These are phyloP conservation scores for Ormyrus nitidulus DNA, from an alignment of 2,888 invertebrate species.

Conservation along the genomic window DNA sequence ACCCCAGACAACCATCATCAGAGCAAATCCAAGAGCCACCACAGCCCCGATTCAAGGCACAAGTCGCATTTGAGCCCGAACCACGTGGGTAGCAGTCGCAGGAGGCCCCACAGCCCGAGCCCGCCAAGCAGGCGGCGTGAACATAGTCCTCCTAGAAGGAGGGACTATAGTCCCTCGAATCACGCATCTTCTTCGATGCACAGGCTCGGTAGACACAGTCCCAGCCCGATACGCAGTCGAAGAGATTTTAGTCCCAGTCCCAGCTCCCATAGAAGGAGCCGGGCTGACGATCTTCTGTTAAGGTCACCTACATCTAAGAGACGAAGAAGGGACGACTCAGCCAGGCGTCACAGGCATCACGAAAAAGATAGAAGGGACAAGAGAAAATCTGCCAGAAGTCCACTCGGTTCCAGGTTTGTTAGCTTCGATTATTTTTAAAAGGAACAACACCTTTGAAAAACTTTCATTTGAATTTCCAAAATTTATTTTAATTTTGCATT, in stretches of 20 bases:
- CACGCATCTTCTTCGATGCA: constrained; percentile 54
- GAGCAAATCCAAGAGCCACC: constrained; percentile 63
- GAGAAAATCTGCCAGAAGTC: constrained; percentile 71
- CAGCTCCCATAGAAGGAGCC: constrained; percentile 65
- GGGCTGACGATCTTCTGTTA: constrained; percentile 64
- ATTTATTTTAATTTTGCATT: too few species aligned
- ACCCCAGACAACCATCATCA: constrained; percentile 66
- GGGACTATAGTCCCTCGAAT: constrained; percentile 67
- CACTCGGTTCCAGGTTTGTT: constrained; percentile 66
- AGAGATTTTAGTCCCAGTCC: constrained; percentile 69
- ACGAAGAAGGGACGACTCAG: constrained; percentile 73
- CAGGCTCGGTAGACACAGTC: constrained; percentile 68
- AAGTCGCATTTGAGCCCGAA: constrained; percentile 58
- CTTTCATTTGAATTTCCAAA: too few species aligned
- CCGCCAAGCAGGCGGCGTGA: constrained; percentile 66
- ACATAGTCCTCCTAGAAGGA: constrained; percentile 65
- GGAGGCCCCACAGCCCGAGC: constrained; percentile 72
- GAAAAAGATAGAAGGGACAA: constrained; percentile 76
- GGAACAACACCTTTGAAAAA: too few species aligned
- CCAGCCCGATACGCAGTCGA: constrained; percentile 68
- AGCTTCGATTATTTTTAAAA: too few species aligned
- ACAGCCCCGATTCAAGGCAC: constrained; percentile 63
- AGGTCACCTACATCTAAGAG: constrained; percentile 71
- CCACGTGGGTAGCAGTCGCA: constrained; percentile 59
- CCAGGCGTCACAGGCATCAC: constrained; percentile 75